These are phyloP conservation scores for Electrona antarctica DNA, from an alignment of 2,113 vertebrate genomes.

Conservation along the genomic window DNA sequence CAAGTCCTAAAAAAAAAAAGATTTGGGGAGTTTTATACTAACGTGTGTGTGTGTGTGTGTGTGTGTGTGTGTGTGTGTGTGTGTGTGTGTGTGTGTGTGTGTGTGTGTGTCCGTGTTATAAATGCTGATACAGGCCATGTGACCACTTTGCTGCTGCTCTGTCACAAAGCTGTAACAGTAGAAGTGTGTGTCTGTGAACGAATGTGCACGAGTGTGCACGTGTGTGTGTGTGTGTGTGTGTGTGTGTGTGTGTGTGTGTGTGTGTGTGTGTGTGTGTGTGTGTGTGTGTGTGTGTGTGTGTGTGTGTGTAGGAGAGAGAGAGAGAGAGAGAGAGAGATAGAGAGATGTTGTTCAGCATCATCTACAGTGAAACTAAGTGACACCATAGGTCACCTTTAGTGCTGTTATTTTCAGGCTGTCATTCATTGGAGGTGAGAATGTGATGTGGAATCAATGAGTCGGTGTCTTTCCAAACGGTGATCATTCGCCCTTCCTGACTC, in stretches of 20 bases:
- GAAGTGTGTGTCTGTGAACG: neutral
- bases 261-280: neutral
- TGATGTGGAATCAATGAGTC: conserved; percentile 61
- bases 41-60: conserved; percentile 5
- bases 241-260: conserved; percentile 13
- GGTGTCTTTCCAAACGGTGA: conserved; percentile 1
- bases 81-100: neutral
- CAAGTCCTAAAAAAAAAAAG: no score
- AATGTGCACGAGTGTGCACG: no score
- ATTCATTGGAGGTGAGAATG: conserved; percentile 35
- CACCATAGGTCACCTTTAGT: conserved; percentile 68
- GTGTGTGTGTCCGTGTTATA: neutral
- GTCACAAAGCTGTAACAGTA: conserved; percentile 57
- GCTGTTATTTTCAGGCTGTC: conserved; percentile 49
- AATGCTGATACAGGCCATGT: conserved; percentile 53
- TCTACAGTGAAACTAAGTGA: conserved; percentile 42
- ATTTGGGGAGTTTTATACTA: no score
- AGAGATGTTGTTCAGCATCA: neutral
- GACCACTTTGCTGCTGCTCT: conserved; percentile 50
- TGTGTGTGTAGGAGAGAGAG: neutral
- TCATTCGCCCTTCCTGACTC: no score
- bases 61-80: neutral
- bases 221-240: neutral
- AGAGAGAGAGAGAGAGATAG: no score
- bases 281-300: conserved; percentile 12